A percentile compares a stretch with the other conserved stretches of the same genome.
Evolutionary conservation across 2,888 invertebrate species (phyloP).

Genomic region (Fragum sueziense): DNA sequence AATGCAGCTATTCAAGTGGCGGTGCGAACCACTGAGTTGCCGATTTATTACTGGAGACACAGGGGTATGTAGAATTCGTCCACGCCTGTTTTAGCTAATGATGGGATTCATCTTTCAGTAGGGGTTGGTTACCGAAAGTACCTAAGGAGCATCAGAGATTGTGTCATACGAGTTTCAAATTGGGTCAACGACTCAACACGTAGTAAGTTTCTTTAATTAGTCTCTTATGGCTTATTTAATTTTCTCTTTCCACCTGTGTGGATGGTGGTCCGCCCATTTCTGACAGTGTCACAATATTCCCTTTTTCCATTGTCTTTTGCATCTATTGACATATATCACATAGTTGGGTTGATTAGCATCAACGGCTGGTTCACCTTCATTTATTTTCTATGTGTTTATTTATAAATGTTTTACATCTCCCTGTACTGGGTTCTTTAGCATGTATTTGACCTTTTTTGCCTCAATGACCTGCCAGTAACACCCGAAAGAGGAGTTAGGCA

Average conservation of each 20-base stretch:
- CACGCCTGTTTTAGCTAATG: not conserved
- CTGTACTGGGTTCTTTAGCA: not conserved
- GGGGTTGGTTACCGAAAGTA: conserved; percentile 27
- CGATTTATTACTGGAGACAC: conserved; percentile 21
- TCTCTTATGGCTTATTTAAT: not conserved
- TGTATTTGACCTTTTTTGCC: too few relatives aligned
- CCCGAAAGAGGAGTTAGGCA: too few relatives aligned
- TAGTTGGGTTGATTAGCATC: not conserved
- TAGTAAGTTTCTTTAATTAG: too few relatives aligned
- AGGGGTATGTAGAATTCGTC: conserved; percentile 19
- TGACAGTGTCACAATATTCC: not conserved
- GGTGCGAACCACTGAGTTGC: not conserved
- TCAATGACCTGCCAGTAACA: too few relatives aligned
- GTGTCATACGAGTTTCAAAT: conserved; percentile 12
- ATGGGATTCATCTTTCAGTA: conserved; percentile 21
- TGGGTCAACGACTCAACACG: too few relatives aligned
- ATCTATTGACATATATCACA: not conserved
- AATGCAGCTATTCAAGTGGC: conserved; percentile 10
- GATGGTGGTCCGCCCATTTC: not conserved
- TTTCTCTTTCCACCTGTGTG: not conserved
- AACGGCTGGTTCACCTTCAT: not conserved
- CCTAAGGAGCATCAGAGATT: conserved; percentile 24
- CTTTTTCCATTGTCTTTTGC: too few relatives aligned
- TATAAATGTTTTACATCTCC: too few relatives aligned
- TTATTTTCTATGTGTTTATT: too few relatives aligned